Base-by-base conservation (phyloP, 2,113 vertebrate genomes). In the Sphaerodactylus townsendi region DNA sequence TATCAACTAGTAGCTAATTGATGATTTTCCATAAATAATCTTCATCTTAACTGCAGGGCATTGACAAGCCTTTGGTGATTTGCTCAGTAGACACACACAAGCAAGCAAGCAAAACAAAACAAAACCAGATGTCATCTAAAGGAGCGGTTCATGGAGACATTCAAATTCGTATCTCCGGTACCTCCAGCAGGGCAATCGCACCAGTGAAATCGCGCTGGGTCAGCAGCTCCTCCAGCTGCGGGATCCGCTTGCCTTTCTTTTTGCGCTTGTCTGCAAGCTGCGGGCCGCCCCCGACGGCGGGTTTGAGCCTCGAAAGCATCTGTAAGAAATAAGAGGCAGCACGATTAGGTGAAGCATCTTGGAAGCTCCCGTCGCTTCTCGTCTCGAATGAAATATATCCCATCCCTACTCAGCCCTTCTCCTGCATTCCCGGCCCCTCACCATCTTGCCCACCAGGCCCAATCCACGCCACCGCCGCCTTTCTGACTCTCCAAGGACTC, bases 231-330 rank as follows among this genome's bases (percentile, higher is more conserved):
- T 99, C 98, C 75, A 99, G 86, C 33, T 95, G 93, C 0, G 98
- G 98, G 44, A 97, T 93, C 88, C 97, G 97, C 87, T 96, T 98
- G 2, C 94, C 96, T 87, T 98, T 98, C 93, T 96, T 99, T 90
- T 95, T 98, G 56, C 94, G 89, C 81, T 94, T 97, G 88, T 98
- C 95, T 4, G 77, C 90, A 65, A 94, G 90, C 72, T 92, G 93
- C 2, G 93, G 81, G 79, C 97, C 96, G 85, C 93, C 95, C 30
- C 95, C 97, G 8, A 99, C 96, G 1, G 98, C 99, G 30, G 99
- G 98, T 81, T 99, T 99, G 85, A 97, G 94, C 15, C 98, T 96
- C 35, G 99, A 99, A 39, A 99, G 97, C 93, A 99, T 98, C 99
- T 99, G 90, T 14, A 82, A 92, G n/a, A n/a, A 3, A 66, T 53